Base-by-base conservation (phyloP, 2,888 invertebrate species). In the Drosophila cracens region DNA sequence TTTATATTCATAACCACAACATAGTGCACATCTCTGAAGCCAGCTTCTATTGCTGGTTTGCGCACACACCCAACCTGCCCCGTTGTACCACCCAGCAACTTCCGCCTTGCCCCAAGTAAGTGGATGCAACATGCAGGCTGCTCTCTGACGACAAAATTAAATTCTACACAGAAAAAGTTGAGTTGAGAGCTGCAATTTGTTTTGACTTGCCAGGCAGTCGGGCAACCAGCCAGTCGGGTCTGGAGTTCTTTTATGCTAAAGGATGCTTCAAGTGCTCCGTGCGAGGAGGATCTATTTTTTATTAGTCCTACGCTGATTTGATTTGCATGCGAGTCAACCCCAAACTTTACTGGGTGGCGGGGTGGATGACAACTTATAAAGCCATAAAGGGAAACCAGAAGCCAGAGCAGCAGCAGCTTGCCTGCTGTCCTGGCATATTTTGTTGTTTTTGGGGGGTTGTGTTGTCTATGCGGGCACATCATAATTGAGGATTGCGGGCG, bases 261-360 rank as follows among this genome's bases (percentile, higher is more conserved):
- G 72, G 43, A 69, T 81, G 65, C 62, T 57, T 53, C 51, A 60
- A 78, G 76, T 67, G 71, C 58, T 52, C 38, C 56, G 36, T 68
- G 70, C 56, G 25, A 43, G 70, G 66, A 53, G 72, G 48, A 57
- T 72, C 61, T 70, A 70, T 77, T 81, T 78, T 78, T 78, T 79
- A 87, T 81, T 85, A 71, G 79, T 66, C 49, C 56, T 49, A 57
- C 40, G 56, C 76, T 73, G 70, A 68, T 84, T 79, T 87, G 79
- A 87, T 81, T 79, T 82, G 73, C 70, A 74, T 70, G 71, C 59
- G 66, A 61, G 76, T 51, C 56, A 67, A 57, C 48, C 56, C 62
- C 58, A 33, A 72, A 58, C 67, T 70, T 69, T 36, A 38, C 16
- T 46, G 25, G 16, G 46, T 16, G 21, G 46, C 25, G 8, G 21